phyloP scores from a whole-genome alignment of 2,113 vertebrate species.

The Odontophorus gujanensis region DNA sequence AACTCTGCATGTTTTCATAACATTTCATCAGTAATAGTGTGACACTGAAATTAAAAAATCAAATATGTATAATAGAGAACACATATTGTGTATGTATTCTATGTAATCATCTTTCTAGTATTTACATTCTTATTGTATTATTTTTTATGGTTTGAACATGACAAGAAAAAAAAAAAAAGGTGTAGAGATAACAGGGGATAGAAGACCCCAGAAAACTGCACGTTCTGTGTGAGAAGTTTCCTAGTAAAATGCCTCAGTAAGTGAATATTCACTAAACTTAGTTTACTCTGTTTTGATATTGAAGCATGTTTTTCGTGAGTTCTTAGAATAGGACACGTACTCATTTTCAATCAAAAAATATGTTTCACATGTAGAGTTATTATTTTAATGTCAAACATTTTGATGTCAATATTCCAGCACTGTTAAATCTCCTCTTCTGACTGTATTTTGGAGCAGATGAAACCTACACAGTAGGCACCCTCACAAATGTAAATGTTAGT shows the following conservation, averaged over 20 bases:
- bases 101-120: background rate
- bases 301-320: accelerated
- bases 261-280: background rate
- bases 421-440: background rate
- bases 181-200: background rate
- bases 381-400: background rate
- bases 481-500: background rate
- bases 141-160: background rate
- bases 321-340: background rate
- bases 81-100: too few species aligned
- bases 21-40: background rate
- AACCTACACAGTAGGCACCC: background rate
- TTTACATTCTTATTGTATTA: background rate
- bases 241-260: background rate
- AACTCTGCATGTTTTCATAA: background rate
- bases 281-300: background rate
- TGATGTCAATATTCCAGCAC: background rate
- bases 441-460: background rate
- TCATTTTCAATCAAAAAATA: background rate
- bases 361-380: background rate
- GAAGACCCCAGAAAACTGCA: background rate
- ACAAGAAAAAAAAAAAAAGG: background rate
- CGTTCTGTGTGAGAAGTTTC: background rate
- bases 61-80: background rate
- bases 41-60: background rate